Percentiles rank a stretch among this genome's conserved stretches.
phyloP scores from a whole-genome alignment of 92 coral and sea anemone species.

The Umimayanthus chanpuru region DNA sequence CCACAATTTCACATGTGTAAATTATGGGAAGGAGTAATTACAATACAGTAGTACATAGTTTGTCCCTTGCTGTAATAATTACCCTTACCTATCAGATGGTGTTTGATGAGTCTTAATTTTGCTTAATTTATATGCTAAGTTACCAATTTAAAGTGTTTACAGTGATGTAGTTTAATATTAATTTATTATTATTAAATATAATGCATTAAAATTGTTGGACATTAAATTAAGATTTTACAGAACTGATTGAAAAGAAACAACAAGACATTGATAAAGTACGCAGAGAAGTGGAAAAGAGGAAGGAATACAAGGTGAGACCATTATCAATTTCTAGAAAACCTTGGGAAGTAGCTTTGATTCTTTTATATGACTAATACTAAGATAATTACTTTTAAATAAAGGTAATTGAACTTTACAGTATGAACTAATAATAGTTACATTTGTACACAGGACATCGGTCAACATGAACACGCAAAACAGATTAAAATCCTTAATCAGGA shows the following conservation, averaged over 20 bases:
- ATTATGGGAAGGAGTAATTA: no score
- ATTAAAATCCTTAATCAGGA: slow-evolving; percentile 80
- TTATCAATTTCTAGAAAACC: not conserved
- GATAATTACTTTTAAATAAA: no score
- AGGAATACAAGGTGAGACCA: slow-evolving; percentile 74
- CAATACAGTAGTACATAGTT: no score
- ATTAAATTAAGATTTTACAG: slow-evolving; percentile 53
- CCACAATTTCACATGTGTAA: no score
- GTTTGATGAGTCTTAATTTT: no score
- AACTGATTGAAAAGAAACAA: slow-evolving; percentile 66
- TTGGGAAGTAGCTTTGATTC: no score
- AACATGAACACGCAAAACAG: slow-evolving; percentile 86
- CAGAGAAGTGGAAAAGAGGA: slow-evolving; percentile 62
- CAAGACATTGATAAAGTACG: slow-evolving; percentile 76
- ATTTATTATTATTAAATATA: no score
- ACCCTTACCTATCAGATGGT: no score
- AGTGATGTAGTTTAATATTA: not conserved
- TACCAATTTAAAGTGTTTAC: no score
- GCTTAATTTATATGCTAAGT: not conserved
- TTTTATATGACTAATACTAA: no score
- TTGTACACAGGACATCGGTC: slow-evolving; percentile 68
- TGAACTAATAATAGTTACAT: not conserved
- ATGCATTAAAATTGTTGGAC: not conserved
- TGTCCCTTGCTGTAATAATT: no score
- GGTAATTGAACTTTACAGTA: no score